Evolutionary conservation across 2,888 invertebrate species (phyloP).

Genomic region (Slavum lentiscoides): DNA sequence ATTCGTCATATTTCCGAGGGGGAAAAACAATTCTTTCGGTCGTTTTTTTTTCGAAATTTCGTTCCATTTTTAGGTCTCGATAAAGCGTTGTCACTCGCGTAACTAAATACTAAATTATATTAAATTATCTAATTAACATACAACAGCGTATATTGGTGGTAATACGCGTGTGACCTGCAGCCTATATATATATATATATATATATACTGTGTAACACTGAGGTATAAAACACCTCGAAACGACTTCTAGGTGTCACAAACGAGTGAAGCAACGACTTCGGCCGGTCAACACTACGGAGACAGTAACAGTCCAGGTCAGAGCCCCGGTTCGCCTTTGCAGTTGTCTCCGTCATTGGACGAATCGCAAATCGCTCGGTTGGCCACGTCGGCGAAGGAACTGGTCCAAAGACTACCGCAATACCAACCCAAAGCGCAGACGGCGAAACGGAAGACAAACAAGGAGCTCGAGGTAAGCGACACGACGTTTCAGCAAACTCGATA

Average conservation of each 20-base stretch:
- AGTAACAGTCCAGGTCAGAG: slow-evolving; percentile 61
- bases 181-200: too few relatives aligned
- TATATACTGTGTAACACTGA: too few relatives aligned
- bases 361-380: slow-evolving; percentile 83
- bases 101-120: too few relatives aligned
- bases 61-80: not conserved
- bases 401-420: slow-evolving; percentile 79
- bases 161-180: too few relatives aligned
- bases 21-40: not conserved
- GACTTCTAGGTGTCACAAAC: slow-evolving; percentile 26
- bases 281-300: slow-evolving; percentile 46
- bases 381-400: slow-evolving; percentile 80
- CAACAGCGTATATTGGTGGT: too few relatives aligned
- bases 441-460: slow-evolving; percentile 85
- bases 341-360: slow-evolving; percentile 77
- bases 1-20: not conserved
- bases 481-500: not conserved
- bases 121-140: too few relatives aligned
- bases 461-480: slow-evolving; percentile 70
- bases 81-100: too few relatives aligned
- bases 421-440: slow-evolving; percentile 89
- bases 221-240: too few relatives aligned
- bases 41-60: not conserved
- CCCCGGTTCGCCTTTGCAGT: slow-evolving; percentile 62
- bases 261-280: slow-evolving; percentile 46